These are phyloP conservation scores for Mythimna pallens DNA, from an alignment of 2,888 invertebrate genomes.

Conservation along the genomic window DNA sequence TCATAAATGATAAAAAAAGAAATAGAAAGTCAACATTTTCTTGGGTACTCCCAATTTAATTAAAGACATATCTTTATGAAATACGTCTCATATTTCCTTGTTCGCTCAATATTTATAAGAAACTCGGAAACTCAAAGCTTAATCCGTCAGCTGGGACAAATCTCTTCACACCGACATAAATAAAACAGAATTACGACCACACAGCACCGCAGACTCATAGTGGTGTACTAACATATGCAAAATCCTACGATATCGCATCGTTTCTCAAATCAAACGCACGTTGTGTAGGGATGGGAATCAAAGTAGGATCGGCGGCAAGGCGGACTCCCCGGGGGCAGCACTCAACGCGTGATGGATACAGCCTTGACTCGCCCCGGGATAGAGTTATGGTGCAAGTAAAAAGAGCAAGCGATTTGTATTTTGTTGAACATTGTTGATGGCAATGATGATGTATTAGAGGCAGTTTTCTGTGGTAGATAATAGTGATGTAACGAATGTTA, in stretches of 20 bases:
- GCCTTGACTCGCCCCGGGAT: conserved; percentile 55
- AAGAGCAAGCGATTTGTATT: conserved; percentile 12
- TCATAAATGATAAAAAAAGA: not conserved
- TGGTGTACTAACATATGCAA: conserved; percentile 45
- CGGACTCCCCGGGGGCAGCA: conserved; percentile 61
- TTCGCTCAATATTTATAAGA: conserved; percentile 20
- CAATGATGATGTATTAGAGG: no score
- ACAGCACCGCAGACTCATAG: conserved; percentile 23
- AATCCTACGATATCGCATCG: conserved; percentile 46
- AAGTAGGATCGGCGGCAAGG: conserved; percentile 42
- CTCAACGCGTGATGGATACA: conserved; percentile 66
- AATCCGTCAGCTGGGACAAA: conserved; percentile 8
- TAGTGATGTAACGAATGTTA: no score
- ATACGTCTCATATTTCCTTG: not conserved
- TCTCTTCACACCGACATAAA: conserved; percentile 15
- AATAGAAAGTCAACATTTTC: not conserved
- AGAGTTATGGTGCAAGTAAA: conserved; percentile 22
- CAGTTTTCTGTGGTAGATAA: no score
- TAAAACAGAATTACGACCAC: conserved; percentile 14
- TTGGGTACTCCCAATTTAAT: not conserved
- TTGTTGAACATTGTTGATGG: no score
- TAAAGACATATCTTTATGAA: conserved; percentile 1
- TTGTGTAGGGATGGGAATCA: conserved; percentile 48
- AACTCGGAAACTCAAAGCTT: not conserved
- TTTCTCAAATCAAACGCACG: conserved; percentile 61